Evolutionary conservation across 1,140 invertebrate species (phyloP), one percentile per base, ranked within the genome.

Genomic region (Pseudomyrmex flavicornis): DNA sequence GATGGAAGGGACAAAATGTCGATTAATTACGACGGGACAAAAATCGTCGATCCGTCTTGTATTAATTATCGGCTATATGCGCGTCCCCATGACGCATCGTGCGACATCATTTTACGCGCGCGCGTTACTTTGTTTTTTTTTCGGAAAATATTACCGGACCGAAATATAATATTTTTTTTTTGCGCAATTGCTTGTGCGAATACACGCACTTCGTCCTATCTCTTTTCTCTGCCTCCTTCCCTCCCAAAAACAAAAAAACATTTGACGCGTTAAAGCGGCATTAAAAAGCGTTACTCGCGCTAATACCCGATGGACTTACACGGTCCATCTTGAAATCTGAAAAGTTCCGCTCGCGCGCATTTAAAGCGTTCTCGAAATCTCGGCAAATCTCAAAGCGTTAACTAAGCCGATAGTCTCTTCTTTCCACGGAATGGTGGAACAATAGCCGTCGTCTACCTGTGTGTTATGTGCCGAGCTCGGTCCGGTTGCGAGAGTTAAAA

Each of bases 381-480:
- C 80, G 56, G 65, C 69, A 48, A 68, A 66, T 70, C 54, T 69
- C 69, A 54, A 62, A 70, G 85, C 58, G 70, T 35, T 65, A 85
- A 75, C 77, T 88, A 88, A 88, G 87, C 86, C 86, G 84, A 88
- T 88, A 85, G 85, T 85, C 86, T 68, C 91, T 91, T 92, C 91
- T 92, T 91, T 92, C 87, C 87, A 84, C 80, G 82, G 75, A 91
- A 91, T 89, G 72, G 68, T 70, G 79, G 92, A 93, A 93, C 92
- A 92, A 93, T 92, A 70, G 89, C 83, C 35, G 5, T 35, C 35
- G 84, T 88, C 82, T 85, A 89, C 85, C 86, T 87, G 85, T 84
- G 83, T 84, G 83, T 84, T 84, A 87, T 73, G 85, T 84, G 26
- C 69, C 74, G 56, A 80, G 56, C 72, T 17, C 48, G 66, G 83